Evolutionary conservation across 2,113 vertebrate species (phyloP), one percentile per base, ranked within the genome.

Genomic region (Otocyon megalotis): DNA sequence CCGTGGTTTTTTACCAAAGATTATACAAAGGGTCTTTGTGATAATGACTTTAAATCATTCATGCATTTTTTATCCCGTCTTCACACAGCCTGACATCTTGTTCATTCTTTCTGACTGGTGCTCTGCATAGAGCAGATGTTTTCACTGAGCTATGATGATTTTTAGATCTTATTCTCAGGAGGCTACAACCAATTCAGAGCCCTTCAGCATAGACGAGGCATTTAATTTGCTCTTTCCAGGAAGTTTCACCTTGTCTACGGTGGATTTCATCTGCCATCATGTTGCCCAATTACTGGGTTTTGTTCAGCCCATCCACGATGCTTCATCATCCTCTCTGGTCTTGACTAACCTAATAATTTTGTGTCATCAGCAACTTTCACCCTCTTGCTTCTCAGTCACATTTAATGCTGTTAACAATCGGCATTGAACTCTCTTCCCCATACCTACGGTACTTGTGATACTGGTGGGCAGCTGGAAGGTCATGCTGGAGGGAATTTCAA

Each of bases 41-140:
- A 3, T 37, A 50, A 96, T 62, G 58, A 53, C 92, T 94, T 83
- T 53, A 65, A 87, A 72, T 81, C 80, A 4, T 79, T 89, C 74
- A 76, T 84, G 90, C 87, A 32, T 85, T 76, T 87, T 93, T 71
- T 35, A 74, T 93, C 58, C 30, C 16, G 19, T 71, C 63, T 84
- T 81, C 87, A 56, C 53, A 24, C 80, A 60, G 50, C 35, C 89
- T 96, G 94, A 93, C 79, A 63, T 67, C 72, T 86, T 56, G 62
- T 16, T 95, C 94, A 63, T 97, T 90, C 77, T 58, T 92, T 69
- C 80, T 94, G 94, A 96, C 85, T 82, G 79, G 60, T 30, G 65
- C 84, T 93, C 53, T 67, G 77, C 53, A 30, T 13, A 69, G n/a
- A 98, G 95, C 97, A 97, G 97, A 96, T 97, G 97, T 94, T 94